Evolutionary conservation across 2,113 vertebrate genomes (phyloP).

Genomic region (Enhydra lutris): DNA sequence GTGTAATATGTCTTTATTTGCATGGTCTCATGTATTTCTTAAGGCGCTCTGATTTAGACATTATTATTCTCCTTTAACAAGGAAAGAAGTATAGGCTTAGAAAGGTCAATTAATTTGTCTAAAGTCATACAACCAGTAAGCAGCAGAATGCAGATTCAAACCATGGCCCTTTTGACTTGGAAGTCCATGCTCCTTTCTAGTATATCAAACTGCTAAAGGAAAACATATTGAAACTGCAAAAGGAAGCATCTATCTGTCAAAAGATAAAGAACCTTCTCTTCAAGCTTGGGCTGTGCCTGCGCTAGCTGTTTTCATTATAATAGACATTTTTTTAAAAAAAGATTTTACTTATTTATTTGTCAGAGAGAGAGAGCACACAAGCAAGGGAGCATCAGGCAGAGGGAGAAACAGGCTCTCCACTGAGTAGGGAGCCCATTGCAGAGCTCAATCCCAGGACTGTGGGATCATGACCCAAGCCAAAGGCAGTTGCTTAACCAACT

Average conservation of each 20-base stretch:
- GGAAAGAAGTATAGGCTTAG: background rate
- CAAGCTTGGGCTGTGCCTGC: background rate
- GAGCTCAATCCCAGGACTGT: too few species aligned
- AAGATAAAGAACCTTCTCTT: background rate
- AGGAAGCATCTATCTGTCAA: background rate
- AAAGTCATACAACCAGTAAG: background rate
- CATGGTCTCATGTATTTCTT: background rate
- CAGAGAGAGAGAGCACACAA: too few species aligned
- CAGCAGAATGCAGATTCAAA: background rate
- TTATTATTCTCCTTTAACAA: background rate
- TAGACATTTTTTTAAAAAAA: background rate
- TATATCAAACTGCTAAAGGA: background rate
- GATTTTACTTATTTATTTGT: too few species aligned
- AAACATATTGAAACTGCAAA: background rate
- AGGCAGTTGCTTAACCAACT: too few species aligned
- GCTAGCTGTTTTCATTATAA: background rate
- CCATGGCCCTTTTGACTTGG: background rate
- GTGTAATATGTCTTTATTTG: background rate
- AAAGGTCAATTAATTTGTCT: background rate
- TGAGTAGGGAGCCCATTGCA: too few species aligned
- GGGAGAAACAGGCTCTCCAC: too few species aligned
- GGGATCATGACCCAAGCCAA: too few species aligned
- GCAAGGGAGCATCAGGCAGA: too few species aligned
- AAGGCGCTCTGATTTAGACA: background rate
- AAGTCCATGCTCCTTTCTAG: background rate